Percentiles rank a stretch among this genome's conserved stretches.
These are phyloP conservation scores for Epirrhoe alternata DNA, from an alignment of 2,888 invertebrate genomes.

Conservation along the genomic window DNA sequence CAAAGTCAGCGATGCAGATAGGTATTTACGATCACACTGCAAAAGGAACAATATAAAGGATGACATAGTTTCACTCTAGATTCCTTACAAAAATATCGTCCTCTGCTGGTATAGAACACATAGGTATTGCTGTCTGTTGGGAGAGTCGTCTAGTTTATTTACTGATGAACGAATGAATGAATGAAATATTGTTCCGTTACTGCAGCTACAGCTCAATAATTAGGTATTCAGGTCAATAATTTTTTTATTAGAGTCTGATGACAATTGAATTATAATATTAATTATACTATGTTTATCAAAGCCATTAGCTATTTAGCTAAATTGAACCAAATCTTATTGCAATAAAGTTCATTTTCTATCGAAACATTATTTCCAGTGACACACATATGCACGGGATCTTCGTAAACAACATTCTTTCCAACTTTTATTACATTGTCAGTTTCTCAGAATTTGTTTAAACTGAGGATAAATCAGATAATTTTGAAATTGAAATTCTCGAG, in stretches of 20 bases:
- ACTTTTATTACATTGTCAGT: conserved; percentile 26
- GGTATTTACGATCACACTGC: conserved; percentile 32
- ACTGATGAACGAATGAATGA: too few relatives aligned
- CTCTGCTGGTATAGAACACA: too few relatives aligned
- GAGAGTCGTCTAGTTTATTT: too few relatives aligned
- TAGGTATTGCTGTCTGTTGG: not conserved
- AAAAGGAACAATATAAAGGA: conserved; percentile 3
- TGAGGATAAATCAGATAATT: not conserved
- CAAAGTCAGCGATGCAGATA: conserved; percentile 30
- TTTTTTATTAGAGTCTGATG: too few relatives aligned
- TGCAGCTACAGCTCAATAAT: too few relatives aligned
- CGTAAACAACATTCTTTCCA: conserved; percentile 22
- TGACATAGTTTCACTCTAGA: not conserved
- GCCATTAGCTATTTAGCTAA: not conserved
- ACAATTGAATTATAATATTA: too few relatives aligned
- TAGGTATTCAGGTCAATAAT: too few relatives aligned
- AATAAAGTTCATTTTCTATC: conserved; percentile 5
- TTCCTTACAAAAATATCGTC: not conserved
- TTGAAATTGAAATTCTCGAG: conserved; percentile 13
- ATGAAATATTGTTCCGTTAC: too few relatives aligned
- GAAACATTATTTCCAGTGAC: not conserved
- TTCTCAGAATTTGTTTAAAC: conserved; percentile 14
- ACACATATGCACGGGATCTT: not conserved
- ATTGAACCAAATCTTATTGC: not conserved
- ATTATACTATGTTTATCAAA: too few relatives aligned